phyloP scores from a whole-genome alignment of 2,888 invertebrate genomes.

The Drosophila prolongata region DNA sequence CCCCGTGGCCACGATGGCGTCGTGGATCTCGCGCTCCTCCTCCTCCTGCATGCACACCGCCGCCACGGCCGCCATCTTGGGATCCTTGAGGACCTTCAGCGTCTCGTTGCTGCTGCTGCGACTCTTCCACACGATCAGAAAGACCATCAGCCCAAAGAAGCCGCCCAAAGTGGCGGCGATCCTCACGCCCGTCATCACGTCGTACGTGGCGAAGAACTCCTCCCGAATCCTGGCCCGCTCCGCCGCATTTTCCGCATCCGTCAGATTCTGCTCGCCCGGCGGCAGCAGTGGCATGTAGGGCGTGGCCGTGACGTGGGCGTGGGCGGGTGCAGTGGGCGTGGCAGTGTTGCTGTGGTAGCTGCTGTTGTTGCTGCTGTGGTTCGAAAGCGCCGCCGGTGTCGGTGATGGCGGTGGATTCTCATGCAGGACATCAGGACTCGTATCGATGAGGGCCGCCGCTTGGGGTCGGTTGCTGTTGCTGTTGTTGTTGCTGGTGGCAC shows the following conservation, averaged over 20 bases:
- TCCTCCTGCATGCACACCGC: conserved; percentile 91
- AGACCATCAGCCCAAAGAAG: conserved; percentile 95
- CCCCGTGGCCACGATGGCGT: conserved; percentile 89
- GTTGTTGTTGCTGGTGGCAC: conserved; percentile 23
- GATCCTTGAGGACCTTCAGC: conserved; percentile 90
- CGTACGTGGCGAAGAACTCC: conserved; percentile 95
- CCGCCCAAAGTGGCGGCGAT: conserved; percentile 96
- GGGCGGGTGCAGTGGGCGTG: conserved; percentile 45
- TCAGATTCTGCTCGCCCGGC: conserved; percentile 73
- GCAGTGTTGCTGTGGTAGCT: conserved; percentile 46
- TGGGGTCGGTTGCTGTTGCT: conserved; percentile 31
- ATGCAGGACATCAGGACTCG: conserved; percentile 48
- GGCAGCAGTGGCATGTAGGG: conserved; percentile 67
- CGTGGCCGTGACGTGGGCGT: conserved; percentile 63
- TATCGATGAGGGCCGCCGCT: conserved; percentile 59
- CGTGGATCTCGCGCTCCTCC: conserved; percentile 90
- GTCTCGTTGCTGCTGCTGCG: conserved; percentile 91
- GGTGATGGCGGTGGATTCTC: conserved; percentile 53
- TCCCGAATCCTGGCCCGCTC: conserved; percentile 90
- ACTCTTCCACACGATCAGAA: conserved; percentile 95
- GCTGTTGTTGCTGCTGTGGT: conserved; percentile 26
- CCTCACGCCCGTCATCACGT: conserved; percentile 96
- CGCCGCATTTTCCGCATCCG: conserved; percentile 82
- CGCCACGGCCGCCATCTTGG: conserved; percentile 91
- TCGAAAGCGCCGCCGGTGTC: conserved; percentile 59